These are phyloP conservation scores for Trichopoda pennipes DNA, from an alignment of 2,888 invertebrate species.

Conservation along the genomic window DNA sequence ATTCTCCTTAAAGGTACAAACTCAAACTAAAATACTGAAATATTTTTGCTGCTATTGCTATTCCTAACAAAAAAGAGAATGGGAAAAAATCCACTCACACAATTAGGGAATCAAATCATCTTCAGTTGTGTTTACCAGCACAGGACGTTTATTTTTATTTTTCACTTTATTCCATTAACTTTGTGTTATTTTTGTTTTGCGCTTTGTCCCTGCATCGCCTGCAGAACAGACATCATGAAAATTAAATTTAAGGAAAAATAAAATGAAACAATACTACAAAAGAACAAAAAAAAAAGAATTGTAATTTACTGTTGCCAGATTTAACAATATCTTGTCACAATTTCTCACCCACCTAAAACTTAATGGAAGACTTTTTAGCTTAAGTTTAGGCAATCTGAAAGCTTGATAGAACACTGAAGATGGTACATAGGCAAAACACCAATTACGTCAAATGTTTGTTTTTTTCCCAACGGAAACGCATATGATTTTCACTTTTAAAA, in stretches of 20 bases:
- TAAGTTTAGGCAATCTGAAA: no score
- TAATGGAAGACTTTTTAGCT: no score
- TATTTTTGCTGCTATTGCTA: constrained; percentile 33
- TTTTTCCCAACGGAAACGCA: no score
- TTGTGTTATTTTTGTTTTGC: constrained; percentile 37
- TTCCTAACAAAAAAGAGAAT: constrained; percentile 54
- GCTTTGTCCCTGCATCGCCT: constrained; percentile 32
- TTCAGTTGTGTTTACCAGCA: constrained; percentile 27
- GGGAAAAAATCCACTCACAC: constrained; percentile 38
- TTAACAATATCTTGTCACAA: no score
- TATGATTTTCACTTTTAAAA: no score
- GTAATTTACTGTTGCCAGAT: neutral
- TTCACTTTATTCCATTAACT: constrained; percentile 32
- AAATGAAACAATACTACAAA: constrained; percentile 7
- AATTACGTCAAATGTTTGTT: no score
- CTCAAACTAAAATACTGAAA: constrained; percentile 54
- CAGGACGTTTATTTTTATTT: constrained; percentile 47
- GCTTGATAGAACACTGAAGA: no score
- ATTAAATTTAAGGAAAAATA: constrained; percentile 18
- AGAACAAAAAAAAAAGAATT: neutral
- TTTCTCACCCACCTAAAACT: no score
- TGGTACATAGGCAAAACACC: no score
- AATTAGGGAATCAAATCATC: constrained; percentile 48
- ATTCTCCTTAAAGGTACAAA: constrained; percentile 51
- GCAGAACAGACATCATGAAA: constrained; percentile 26